phyloP scores from a whole-genome alignment of 2,888 invertebrate species.

The Watsonalla binaria region DNA sequence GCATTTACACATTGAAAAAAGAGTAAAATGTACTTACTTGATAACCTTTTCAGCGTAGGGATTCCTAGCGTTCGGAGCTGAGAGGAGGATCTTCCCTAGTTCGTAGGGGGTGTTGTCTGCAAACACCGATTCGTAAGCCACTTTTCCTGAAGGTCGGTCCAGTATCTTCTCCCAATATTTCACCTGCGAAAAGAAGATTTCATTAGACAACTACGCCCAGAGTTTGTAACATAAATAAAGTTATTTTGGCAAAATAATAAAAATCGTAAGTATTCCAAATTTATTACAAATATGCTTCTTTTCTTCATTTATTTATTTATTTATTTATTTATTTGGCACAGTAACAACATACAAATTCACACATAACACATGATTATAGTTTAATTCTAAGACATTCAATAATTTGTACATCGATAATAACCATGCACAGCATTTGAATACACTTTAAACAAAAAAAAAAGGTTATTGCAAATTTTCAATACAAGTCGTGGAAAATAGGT shows the following conservation, averaged over 20 bases:
- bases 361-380: no score
- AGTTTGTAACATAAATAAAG: not conserved
- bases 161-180: constrained; percentile 92
- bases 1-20: not conserved
- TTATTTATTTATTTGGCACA: no score
- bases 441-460: no score
- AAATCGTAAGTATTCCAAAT: not conserved
- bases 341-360: no score
- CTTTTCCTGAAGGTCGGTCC: constrained; percentile 88
- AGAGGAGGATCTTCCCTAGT: constrained; percentile 87
- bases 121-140: constrained; percentile 91
- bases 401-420: no score
- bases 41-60: constrained; percentile 89
- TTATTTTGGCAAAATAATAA: not conserved
- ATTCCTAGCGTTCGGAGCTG: constrained; percentile 86
- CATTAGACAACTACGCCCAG: not conserved
- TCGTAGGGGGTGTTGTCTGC: constrained; percentile 81
- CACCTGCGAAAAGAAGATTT: constrained; percentile 78
- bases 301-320: no score
- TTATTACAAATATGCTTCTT: no score
- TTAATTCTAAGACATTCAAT: no score
- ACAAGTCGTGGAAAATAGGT: no score
- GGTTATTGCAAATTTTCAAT: no score
- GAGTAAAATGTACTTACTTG: constrained; percentile 55
- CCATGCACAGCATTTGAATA: no score